Conservation (phyloP, 2,797 vertebrate genomes). For the Spea hammondii region DNA sequence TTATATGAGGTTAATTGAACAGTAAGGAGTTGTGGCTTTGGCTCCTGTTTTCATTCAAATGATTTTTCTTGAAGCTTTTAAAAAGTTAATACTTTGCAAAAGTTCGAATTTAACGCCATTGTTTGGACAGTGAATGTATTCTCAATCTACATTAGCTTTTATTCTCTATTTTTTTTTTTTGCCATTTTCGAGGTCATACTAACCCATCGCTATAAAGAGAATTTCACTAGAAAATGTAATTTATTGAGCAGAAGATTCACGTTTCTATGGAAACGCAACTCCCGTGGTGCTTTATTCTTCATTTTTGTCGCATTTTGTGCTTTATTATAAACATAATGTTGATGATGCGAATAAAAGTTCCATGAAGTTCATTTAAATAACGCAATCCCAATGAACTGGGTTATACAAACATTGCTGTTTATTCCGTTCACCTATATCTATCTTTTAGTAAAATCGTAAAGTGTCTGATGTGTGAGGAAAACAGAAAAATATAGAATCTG, state of each 20-base stretch:
- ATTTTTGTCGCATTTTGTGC: constrained; percentile 28
- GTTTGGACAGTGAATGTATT: constrained; percentile 9
- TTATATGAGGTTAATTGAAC: too few species aligned
- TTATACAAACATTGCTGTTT: background rate
- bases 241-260: constrained; percentile 7
- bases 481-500: too few species aligned
- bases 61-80: too few species aligned
- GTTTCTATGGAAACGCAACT: constrained; percentile 29
- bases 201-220: constrained; percentile 9
- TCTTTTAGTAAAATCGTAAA: background rate
- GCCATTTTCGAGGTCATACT: constrained; percentile 11
- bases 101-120: background rate
- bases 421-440: background rate
- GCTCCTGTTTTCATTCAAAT: too few species aligned
- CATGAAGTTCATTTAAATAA: background rate
- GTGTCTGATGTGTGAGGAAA: too few species aligned
- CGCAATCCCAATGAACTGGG: background rate
- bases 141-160: background rate
- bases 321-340: background rate
- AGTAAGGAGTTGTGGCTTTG: too few species aligned
- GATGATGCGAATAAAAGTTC: background rate
- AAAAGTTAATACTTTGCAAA: too few species aligned
- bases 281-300: background rate
- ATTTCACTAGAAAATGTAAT: background rate
- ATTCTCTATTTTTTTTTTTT: background rate